Evolutionary conservation across 2,888 invertebrate species (phyloP).

Genomic region (Polylopha cassiicola): DNA sequence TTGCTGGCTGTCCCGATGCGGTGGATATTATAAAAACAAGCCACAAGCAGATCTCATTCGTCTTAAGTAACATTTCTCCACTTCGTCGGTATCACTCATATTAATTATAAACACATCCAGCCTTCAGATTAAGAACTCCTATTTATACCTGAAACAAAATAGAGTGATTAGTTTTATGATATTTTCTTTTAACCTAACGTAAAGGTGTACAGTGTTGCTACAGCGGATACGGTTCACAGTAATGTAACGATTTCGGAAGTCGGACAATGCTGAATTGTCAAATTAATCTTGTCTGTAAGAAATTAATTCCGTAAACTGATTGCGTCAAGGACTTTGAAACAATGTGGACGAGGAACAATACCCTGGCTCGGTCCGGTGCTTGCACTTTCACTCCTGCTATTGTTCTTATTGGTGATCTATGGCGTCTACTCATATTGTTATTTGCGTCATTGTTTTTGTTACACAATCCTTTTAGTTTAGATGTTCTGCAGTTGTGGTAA

Average conservation of each 20-base stretch:
- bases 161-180: background rate
- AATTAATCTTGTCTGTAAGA: conserved; percentile 16
- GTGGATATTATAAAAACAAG: conserved; percentile 40
- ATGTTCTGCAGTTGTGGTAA: conserved; percentile 29
- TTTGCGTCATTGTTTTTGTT: conserved; percentile 52
- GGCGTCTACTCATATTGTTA: conserved; percentile 38
- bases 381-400: conserved; percentile 70
- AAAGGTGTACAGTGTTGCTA: too few species aligned
- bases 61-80: conserved; percentile 62
- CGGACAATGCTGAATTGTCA: conserved; percentile 11
- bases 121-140: conserved; percentile 1
- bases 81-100: conserved; percentile 53
- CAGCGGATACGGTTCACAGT: conserved; percentile 3
- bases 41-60: conserved; percentile 51
- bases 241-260: conserved; percentile 9
- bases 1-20: conserved; percentile 40
- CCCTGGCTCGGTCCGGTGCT: conserved; percentile 56
- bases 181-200: too few species aligned
- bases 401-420: conserved; percentile 61
- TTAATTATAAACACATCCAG: conserved; percentile 37
- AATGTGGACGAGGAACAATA: conserved; percentile 67
- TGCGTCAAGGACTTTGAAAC: conserved; percentile 68
- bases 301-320: conserved; percentile 36
- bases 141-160: conserved; percentile 22
- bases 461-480: conserved; percentile 44